Evolutionary conservation across 2,797 vertebrate species (phyloP).

Genomic region (Diplodus puntazzo): DNA sequence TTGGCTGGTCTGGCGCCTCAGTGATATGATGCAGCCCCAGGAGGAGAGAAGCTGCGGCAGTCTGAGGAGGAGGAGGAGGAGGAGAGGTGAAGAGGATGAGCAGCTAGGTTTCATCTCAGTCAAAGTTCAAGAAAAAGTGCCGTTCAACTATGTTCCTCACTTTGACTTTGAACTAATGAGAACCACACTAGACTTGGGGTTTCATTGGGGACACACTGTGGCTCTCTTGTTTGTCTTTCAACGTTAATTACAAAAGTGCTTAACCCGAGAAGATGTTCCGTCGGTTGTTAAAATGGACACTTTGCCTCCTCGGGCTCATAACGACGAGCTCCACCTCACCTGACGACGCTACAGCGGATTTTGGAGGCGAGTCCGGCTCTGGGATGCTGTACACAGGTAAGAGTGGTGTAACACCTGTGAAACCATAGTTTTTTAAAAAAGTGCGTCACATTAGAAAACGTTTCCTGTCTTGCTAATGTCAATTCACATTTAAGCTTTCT

Average conservation of each 20-base stretch:
- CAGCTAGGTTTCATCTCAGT: constrained; percentile 10
- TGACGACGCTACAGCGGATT: constrained; percentile 44
- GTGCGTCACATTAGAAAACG: background rate
- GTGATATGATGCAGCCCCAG: constrained; percentile 50
- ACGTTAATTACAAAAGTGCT: background rate
- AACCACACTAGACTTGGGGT: background rate
- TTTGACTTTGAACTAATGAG: background rate
- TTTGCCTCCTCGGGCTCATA: constrained; percentile 58
- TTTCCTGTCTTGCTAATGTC: background rate
- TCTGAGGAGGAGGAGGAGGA: constrained; percentile 21
- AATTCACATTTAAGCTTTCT: background rate
- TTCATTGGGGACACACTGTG: background rate
- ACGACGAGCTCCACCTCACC: constrained; percentile 22
- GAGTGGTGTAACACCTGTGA: constrained; percentile 30
- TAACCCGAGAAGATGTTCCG: constrained; percentile 56
- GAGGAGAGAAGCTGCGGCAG: constrained; percentile 55
- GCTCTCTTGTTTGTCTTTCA: constrained; percentile 1
- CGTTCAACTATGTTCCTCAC: background rate
- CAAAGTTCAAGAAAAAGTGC: background rate
- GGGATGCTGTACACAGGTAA: constrained; percentile 81
- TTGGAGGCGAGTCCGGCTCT: constrained; percentile 79
- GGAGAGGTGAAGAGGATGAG: constrained; percentile 42
- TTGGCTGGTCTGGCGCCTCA: background rate
- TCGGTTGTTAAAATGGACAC: constrained; percentile 45
- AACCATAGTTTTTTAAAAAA: background rate